A percentile compares a stretch with the other conserved stretches of the same genome.
Evolutionary conservation across 2,797 vertebrate species (phyloP).

Genomic region (Lophius americanus): DNA sequence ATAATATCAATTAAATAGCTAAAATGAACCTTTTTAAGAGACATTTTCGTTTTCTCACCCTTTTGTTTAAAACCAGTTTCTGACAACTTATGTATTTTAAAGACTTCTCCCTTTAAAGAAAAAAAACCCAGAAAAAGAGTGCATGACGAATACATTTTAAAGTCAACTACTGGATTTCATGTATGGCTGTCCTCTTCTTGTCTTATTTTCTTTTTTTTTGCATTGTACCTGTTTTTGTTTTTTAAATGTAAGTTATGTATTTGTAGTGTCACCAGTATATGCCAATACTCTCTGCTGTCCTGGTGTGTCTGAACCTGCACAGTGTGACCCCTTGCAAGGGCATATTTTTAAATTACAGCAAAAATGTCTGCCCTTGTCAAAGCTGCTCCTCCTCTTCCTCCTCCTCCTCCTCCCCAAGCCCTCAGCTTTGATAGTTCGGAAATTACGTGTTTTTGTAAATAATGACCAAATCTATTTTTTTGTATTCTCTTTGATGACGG

Average conservation of each 20-base stretch:
- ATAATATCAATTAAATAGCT: slow-evolving; percentile 78
- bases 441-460: slow-evolving; percentile 92
- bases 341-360: slow-evolving; percentile 78
- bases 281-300: slow-evolving; percentile 81
- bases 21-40: slow-evolving; percentile 75
- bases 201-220: slow-evolving; percentile 67
- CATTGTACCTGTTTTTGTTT: slow-evolving; percentile 56
- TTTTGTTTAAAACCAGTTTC: slow-evolving; percentile 74
- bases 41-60: slow-evolving; percentile 71
- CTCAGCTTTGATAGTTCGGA: slow-evolving; percentile 86
- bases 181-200: slow-evolving; percentile 73
- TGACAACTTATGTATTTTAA: slow-evolving; percentile 80
- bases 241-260: slow-evolving; percentile 80
- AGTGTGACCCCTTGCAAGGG: slow-evolving; percentile 76
- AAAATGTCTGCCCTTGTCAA: slow-evolving; percentile 87
- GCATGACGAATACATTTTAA: slow-evolving; percentile 86
- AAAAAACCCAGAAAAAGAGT: slow-evolving; percentile 77
- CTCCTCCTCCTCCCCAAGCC: slow-evolving; percentile 45
- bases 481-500: slow-evolving; percentile 88
- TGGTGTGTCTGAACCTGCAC: slow-evolving; percentile 81
- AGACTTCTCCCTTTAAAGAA: slow-evolving; percentile 56
- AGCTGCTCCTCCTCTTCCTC: slow-evolving; percentile 73
- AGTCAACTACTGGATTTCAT: slow-evolving; percentile 85
- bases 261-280: slow-evolving; percentile 80
- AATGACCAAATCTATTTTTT: slow-evolving; percentile 91